A percentile compares a stretch with the other conserved stretches of the same genome.
Evolutionary conservation across 2,113 vertebrate genomes (phyloP).

Genomic region (Limnothrissa miodon): DNA sequence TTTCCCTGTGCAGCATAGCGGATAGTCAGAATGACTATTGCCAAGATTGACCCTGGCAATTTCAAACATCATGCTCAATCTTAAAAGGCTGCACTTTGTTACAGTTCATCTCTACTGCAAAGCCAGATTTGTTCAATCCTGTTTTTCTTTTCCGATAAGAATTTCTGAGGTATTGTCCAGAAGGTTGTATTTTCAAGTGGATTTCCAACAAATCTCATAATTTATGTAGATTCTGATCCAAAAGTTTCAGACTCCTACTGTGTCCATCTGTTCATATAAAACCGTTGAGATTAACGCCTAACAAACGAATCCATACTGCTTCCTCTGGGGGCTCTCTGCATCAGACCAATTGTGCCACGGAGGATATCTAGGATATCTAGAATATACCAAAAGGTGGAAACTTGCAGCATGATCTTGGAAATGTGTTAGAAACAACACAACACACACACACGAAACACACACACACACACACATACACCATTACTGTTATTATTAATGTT

Average conservation of each 20-base stretch:
- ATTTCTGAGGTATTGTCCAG: neutral
- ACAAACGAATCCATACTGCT: neutral
- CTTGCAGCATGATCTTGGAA: too few relatives aligned
- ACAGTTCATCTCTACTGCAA: neutral
- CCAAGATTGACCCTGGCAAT: constrained; percentile 19
- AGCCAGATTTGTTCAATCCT: neutral
- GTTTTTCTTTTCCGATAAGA: neutral
- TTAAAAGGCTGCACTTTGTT: neutral
- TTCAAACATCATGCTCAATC: neutral
- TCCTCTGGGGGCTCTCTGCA: neutral
- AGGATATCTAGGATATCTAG: neutral
- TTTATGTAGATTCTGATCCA: neutral
- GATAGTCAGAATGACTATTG: constrained; percentile 32
- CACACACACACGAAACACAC: too few relatives aligned
- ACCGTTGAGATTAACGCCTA: neutral
- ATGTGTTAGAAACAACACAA: too few relatives aligned
- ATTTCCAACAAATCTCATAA: neutral
- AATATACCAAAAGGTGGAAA: neutral
- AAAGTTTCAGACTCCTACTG: neutral
- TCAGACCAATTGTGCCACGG: neutral
- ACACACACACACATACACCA: neutral
- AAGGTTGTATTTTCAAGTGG: neutral
- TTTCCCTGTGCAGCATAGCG: neutral
- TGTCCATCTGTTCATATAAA: neutral
- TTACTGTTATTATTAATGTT: neutral